Evolutionary conservation across 2,888 invertebrate genomes (phyloP), one percentile per base, ranked within the genome.

Genomic region (Drosophila rellima): DNA sequence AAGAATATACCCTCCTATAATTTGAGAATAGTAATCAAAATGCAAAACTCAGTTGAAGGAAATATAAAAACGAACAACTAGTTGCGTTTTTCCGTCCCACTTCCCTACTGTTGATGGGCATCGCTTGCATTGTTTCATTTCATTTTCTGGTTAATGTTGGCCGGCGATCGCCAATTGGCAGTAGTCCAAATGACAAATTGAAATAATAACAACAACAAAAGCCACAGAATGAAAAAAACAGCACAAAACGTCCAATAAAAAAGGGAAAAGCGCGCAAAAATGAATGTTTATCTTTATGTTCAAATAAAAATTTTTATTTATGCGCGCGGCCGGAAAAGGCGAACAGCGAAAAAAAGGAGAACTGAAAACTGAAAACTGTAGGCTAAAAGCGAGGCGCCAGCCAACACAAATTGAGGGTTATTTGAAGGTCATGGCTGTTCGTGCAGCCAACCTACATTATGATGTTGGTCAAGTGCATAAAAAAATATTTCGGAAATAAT

Each of bases 281-380:
- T 64, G 66, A 85, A 74, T 82, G 76, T 89, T 85, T 83, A 84
- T 89, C 89, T 89, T 87, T 74, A 78, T 81, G 82, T 84, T 66
- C 44, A 89, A 87, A 89, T 87, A 82, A 83, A 80, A 87, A 89
- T 87, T 88, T 89, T 84, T 83, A 83, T 83, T 83, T 89, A 84
- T 89, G 88, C 69, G 65, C 73, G 60, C 66, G 74, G 78, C 84
- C 74, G 78, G 81, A 89, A 83, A 81, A 74, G 71, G 70, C 47
- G 42, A 77, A 66, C 76, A 75, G 56, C 75, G 65, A 76, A 76
- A 74, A 78, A 63, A 60, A n/a, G n/a, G n/a, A n/a, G n/a, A n/a
- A n/a, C n/a, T 60, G 57, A 55, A 56, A 61, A 18, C 51, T 44
- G 55, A 80, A 75, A 82, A 71, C 29, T 59, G 64, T 47, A 61